phyloP scores from a whole-genome alignment of 2,888 invertebrate genomes.

The Sinohyriopsis cumingii region DNA sequence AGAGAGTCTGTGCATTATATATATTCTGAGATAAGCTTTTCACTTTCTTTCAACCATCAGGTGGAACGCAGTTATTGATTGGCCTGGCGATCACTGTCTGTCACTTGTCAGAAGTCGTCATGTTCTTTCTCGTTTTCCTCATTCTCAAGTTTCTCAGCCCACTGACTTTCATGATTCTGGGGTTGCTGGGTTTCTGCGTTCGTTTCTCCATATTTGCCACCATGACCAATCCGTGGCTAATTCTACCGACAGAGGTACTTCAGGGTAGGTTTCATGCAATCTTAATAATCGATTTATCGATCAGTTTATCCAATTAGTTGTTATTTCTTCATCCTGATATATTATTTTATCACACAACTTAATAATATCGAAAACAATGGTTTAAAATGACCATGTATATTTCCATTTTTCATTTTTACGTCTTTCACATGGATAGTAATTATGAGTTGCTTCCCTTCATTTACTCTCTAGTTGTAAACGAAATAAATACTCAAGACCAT shows the following conservation, averaged over 20 bases:
- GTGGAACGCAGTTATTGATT: constrained; percentile 41
- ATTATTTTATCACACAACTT: no score
- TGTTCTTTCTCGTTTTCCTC: constrained; percentile 40
- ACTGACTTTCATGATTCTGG: constrained; percentile 33
- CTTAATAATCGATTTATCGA: no score
- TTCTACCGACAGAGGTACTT: constrained; percentile 40
- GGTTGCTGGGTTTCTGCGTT: constrained; percentile 34
- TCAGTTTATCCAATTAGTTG: no score
- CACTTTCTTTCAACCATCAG: constrained; percentile 12
- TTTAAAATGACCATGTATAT: no score
- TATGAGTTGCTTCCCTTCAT: no score
- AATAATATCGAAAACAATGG: no score
- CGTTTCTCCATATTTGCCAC: constrained; percentile 38
- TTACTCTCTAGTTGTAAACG: no score
- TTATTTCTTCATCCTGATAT: no score
- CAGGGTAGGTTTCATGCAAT: constrained; percentile 28
- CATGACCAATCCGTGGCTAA: constrained; percentile 43
- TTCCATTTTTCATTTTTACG: no score
- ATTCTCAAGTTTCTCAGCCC: constrained; percentile 31
- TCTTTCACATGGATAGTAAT: no score
- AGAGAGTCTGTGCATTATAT: no score
- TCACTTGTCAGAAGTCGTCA: constrained; percentile 31
- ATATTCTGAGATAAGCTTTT: background rate
- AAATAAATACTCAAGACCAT: no score
- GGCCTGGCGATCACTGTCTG: constrained; percentile 33